phyloP scores from a whole-genome alignment of 2,888 invertebrate species.

The Mermis nigrescens region DNA sequence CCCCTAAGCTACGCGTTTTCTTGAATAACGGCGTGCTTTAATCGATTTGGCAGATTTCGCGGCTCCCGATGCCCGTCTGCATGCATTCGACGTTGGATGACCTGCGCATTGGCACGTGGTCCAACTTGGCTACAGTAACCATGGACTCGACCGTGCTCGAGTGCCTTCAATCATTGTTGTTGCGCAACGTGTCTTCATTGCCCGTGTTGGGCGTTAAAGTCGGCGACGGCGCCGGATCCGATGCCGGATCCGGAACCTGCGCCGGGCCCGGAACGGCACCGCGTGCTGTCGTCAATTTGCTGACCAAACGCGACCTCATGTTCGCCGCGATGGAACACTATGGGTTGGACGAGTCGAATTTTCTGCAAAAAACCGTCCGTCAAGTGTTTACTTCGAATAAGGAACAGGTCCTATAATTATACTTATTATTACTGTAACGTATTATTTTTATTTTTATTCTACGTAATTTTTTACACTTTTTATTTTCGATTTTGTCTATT shows the following conservation, averaged over 20 bases:
- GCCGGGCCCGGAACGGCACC: no score
- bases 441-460: no score
- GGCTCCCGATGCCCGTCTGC: neutral
- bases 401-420: no score
- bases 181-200: neutral
- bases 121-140: neutral
- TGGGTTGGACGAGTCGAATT: neutral
- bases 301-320: neutral
- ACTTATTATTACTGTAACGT: no score
- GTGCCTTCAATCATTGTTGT: neutral
- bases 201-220: neutral
- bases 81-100: slow-evolving; percentile 1
- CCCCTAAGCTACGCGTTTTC: no score
- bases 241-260: no score
- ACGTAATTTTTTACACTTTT: no score
- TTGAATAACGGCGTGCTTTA: no score
- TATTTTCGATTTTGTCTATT: no score
- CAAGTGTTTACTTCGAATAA: no score
- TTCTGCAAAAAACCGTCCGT: neutral
- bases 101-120: neutral
- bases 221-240: neutral
- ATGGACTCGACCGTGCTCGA: neutral
- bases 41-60: neutral
- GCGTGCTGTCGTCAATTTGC: neutral
- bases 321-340: no score